Evolutionary conservation across 2,888 invertebrate species (phyloP), one percentile per base, ranked within the genome.

Genomic region (Pantelozetes paolii): DNA sequence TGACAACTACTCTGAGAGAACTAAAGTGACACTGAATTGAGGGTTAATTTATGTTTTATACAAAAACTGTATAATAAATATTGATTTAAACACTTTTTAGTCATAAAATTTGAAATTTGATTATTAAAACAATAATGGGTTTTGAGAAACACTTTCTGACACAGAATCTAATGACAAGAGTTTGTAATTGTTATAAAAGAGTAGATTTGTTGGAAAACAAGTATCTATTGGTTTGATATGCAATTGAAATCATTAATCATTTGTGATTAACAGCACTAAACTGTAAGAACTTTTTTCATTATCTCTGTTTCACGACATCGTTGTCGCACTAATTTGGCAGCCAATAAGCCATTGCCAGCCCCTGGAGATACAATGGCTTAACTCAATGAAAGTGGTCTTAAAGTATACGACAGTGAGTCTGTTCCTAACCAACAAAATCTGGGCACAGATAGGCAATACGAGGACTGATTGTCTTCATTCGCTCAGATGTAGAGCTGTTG

Each of bases 211-310:
- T n/a, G n/a, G n/a, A 36, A 36, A 36, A 36, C 36, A 67, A 40
- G 36, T 36, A 40, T 67, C 30, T 18, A 67, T 40, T 67, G 67
- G 67, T 42, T 67, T 67, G 40, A 67, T 67, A 40, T 67, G 9
- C 67, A 67, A 67, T 67, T 67, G 9, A 67, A 23, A 9, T 26
- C 67, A 67, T 67, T 67, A 67, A 67, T 67, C 67, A 67, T 42
- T 42, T 42, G 42, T 67, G 67, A 67, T 67, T 67, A 67, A 40
- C 67, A 26, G 40, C 67, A 67, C 40, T 67, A 20, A 67, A 67
- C 20, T 23, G 42, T 36, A 40, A n/a, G 20, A 15, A 67, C 15
- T 20, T 67, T 67, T 67, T 67, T 67, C 20, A 36, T 36, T 36
- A 36, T 36, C 36, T 36, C 9, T 36, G 36, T 36, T 36, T 36